Percentiles rank a stretch among this genome's conserved stretches.
phyloP scores from a whole-genome alignment of 2,797 vertebrate genomes.

The Cuniculus paca region DNA sequence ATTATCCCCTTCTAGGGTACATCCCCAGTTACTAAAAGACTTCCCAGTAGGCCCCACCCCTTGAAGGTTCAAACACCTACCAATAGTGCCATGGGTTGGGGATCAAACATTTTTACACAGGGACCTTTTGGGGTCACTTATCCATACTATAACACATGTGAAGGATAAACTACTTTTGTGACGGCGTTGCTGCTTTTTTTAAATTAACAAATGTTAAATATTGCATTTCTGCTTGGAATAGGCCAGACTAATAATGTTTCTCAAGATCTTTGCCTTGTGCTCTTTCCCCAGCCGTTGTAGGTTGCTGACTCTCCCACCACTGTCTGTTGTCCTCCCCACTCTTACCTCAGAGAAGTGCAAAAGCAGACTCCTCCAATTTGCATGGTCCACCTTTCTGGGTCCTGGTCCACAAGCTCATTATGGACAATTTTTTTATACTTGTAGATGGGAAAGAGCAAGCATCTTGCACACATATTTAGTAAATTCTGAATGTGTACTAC shows the following conservation, averaged over 20 bases:
- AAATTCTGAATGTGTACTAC: constrained; percentile 32
- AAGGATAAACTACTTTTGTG: background rate
- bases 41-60: background rate
- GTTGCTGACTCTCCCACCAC: background rate
- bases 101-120: background rate
- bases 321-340: background rate
- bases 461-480: background rate
- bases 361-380: background rate
- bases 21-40: background rate
- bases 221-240: background rate
- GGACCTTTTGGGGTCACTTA: background rate
- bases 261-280: background rate
- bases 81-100: background rate
- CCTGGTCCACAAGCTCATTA: background rate
- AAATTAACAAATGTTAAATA: background rate
- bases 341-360: background rate
- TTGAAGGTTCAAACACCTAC: background rate
- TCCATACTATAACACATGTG: background rate
- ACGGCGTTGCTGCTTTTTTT: background rate
- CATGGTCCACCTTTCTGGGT: background rate
- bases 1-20: background rate
- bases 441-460: background rate
- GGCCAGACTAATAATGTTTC: background rate
- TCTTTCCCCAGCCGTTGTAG: background rate
- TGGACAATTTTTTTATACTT: background rate